A percentile compares a stretch with the other conserved stretches of the same genome.
Conservation (phyloP, 2,113 vertebrate genomes). For the Tyrannus savana region DNA sequence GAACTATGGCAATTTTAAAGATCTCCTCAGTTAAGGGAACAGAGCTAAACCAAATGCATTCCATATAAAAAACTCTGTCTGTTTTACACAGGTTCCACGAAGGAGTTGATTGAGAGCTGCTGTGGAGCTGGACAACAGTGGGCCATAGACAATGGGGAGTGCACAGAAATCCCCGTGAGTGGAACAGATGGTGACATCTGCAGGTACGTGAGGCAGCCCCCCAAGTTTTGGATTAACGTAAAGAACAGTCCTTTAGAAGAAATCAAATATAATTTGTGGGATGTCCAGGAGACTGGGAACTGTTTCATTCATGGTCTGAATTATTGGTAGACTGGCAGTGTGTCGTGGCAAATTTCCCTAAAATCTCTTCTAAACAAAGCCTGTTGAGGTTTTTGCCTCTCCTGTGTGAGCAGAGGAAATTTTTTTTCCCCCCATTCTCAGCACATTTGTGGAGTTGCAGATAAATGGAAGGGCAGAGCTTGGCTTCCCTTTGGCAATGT, state of each 20-base stretch:
- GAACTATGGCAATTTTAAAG: not conserved
- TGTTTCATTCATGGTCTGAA: not conserved
- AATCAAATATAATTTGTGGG: rapidly evolving
- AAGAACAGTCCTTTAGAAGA: not conserved
- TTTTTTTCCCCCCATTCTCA: not conserved
- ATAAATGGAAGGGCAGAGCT: not conserved
- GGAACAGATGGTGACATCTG: slow-evolving; percentile 76
- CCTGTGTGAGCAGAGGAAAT: rapidly evolving
- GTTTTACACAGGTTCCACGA: slow-evolving; percentile 78
- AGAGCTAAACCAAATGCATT: not conserved
- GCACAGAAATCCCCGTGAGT: slow-evolving; percentile 76
- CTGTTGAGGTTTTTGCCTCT: not conserved
- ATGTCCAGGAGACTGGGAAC: not conserved
- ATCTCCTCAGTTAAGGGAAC: not conserved
- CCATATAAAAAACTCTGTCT: not conserved
- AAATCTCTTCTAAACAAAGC: not conserved
- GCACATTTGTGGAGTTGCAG: not conserved
- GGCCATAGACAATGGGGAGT: slow-evolving; percentile 83
- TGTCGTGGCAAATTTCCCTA: not conserved
- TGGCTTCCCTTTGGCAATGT: not conserved
- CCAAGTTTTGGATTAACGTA: not conserved
- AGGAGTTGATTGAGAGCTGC: slow-evolving; percentile 86
- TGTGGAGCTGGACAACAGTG: slow-evolving; percentile 88
- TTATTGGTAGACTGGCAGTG: not conserved
- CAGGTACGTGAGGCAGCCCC: slow-evolving; percentile 75